Percentiles rank a stretch among this genome's conserved stretches.
Evolutionary conservation across 2,888 invertebrate species (phyloP).

Genomic region (Abrostola tripartita): DNA sequence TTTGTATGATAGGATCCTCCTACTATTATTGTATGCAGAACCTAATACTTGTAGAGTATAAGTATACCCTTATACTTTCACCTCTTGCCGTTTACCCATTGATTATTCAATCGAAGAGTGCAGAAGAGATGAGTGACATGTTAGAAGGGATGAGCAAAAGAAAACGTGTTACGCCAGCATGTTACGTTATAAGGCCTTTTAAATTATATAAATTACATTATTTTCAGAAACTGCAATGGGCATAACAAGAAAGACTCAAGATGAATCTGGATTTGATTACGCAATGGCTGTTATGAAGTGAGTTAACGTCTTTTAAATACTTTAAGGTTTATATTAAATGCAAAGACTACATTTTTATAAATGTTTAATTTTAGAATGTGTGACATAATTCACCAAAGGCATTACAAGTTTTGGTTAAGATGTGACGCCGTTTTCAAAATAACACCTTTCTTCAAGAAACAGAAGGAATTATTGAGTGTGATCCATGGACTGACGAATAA

Average conservation of each 20-base stretch:
- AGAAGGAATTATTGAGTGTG: conserved; percentile 90
- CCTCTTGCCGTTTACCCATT: too few relatives aligned
- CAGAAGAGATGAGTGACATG: too few relatives aligned
- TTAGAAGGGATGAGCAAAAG: too few relatives aligned
- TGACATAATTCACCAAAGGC: conserved; percentile 93
- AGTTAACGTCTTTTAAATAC: conserved; percentile 44
- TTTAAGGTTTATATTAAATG: neutral
- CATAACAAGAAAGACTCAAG: conserved; percentile 91
- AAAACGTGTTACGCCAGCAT: too few relatives aligned
- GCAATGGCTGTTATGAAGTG: conserved; percentile 94
- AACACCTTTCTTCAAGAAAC: conserved; percentile 91
- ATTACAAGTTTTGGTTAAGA: conserved; percentile 92
- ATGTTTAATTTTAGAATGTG: conserved; percentile 89
- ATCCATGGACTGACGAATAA: conserved; percentile 93
- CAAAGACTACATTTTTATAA: neutral
- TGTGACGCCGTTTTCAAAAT: conserved; percentile 91
- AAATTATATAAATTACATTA: too few relatives aligned
- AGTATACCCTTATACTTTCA: too few relatives aligned
- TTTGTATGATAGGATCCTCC: too few relatives aligned
- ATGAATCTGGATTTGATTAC: conserved; percentile 92
- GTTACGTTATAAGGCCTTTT: too few relatives aligned
- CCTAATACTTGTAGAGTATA: too few relatives aligned
- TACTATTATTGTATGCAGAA: too few relatives aligned
- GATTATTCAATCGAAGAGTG: too few relatives aligned
- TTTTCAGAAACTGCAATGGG: conserved; percentile 96